A percentile compares a stretch with the other conserved stretches of the same genome.
Conservation (phyloP, 2,888 invertebrate genomes). For the Cheilosia urbana region DNA sequence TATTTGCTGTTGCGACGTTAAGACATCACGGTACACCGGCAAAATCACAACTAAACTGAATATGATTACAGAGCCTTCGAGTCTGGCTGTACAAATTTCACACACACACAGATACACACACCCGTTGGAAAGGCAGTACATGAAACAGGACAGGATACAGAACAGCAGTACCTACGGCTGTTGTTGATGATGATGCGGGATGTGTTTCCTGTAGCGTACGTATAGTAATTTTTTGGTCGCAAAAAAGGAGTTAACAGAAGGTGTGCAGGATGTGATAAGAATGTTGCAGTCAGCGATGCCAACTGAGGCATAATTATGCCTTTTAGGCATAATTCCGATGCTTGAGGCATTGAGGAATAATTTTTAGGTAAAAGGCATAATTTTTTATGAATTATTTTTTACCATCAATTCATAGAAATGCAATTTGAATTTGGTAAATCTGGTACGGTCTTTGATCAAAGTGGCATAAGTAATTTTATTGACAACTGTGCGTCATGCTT, state of each 20-base stretch:
- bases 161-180: constrained; percentile 38
- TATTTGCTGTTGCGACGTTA: constrained; percentile 58
- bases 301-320: too few species aligned
- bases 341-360: too few species aligned
- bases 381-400: too few species aligned
- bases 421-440: too few species aligned
- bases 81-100: constrained; percentile 46
- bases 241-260: constrained; percentile 36
- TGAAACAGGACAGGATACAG: constrained; percentile 71
- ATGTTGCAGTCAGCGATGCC: not conserved
- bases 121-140: constrained; percentile 45
- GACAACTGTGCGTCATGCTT: too few species aligned
- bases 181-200: constrained; percentile 65
- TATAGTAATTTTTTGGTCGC: constrained; percentile 35
- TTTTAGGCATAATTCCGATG: too few species aligned
- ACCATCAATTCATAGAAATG: too few species aligned
- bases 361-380: too few species aligned
- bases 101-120: constrained; percentile 26
- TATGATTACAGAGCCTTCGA: constrained; percentile 70
- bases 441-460: too few species aligned
- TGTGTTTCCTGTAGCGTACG: constrained; percentile 53
- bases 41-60: constrained; percentile 72
- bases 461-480: too few species aligned
- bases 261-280: constrained; percentile 20
- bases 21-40: constrained; percentile 75